Evolutionary conservation across 2,888 invertebrate genomes (phyloP), one percentile per base, ranked within the genome.

Genomic region (Drosophila niveifrons): DNA sequence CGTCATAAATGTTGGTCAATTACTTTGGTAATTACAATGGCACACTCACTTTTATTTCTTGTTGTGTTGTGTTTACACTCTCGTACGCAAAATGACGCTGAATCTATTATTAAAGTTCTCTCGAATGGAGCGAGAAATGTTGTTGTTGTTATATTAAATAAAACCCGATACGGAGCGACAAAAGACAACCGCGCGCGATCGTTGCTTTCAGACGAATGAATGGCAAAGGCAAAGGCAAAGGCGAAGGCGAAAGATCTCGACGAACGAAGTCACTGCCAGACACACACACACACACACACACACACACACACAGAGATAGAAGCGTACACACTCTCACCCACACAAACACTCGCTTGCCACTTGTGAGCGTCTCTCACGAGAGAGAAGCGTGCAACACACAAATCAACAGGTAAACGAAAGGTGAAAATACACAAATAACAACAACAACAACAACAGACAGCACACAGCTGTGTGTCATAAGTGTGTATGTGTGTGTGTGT

Each of bases 141-240:
- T 34, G 23, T 1, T 18, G 3, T 55, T 13, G 6, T 57, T n/a
- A 36, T 44, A 6, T 23, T 23, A 23, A 23, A 23, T 23, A 15
- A 34, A 36, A 39, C 55, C n/a, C 56, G 53, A 56, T 39, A 39
- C 28, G 29, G n/a, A 48, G 63, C 55, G 61, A 55, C n/a, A n/a
- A 34, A 44, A 72, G 74, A 76, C 66, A 75, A 82, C 89, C 83
- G 90, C 72, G 66, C 89, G 80, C 90, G 90, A 78, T 86, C 86
- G 83, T 78, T 82, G 86, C 84, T 83, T 88, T 79, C 72, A 79
- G 80, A 79, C 88, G 88, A 90, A 88, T 89, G 83, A 23, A 23
- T 23, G 23, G 23, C 23, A 23, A 23, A 23, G 23, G 72, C 61
- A 43, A 66, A 64, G 75, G 63, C 75, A 47, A 73, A 66, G 82